Percentiles rank a stretch among this genome's conserved stretches.
Conservation (phyloP, 2,888 invertebrate genomes). For the Zaprionus bogoriensis region DNA sequence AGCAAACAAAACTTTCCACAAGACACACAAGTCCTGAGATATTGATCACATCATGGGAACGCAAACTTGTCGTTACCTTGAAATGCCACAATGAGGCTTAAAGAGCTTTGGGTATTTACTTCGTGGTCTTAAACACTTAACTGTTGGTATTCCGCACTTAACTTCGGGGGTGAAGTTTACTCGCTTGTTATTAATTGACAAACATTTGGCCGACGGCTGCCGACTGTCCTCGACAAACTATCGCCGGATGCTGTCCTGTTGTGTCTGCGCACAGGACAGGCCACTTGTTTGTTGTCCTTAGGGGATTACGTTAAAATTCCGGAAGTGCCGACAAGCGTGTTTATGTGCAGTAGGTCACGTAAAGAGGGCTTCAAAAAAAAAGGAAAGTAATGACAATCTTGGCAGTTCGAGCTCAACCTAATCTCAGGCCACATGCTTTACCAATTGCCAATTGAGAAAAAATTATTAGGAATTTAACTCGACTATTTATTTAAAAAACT, state of each 20-base stretch:
- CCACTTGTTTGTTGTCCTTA: neutral
- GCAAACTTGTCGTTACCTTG: neutral
- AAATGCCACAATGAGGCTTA: neutral
- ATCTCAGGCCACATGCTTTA: neutral
- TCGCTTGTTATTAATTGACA: slow-evolving; percentile 11
- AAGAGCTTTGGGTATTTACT: neutral
- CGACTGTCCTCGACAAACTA: neutral
- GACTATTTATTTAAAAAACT: too few species aligned
- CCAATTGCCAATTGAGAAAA: neutral
- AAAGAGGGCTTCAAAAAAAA: neutral
- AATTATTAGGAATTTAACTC: neutral
- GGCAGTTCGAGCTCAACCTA: too few species aligned
- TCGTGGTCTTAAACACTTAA: neutral
- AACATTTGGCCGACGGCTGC: neutral
- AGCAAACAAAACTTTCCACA: neutral
- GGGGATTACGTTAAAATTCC: neutral
- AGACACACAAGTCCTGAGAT: too few species aligned
- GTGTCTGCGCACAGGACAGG: neutral
- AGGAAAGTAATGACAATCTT: neutral
- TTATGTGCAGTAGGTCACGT: neutral
- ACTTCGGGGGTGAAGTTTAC: slow-evolving; percentile 14
- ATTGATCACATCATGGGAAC: too few species aligned
- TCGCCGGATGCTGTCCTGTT: neutral
- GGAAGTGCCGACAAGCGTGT: neutral
- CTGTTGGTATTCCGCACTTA: neutral